Evolutionary conservation across 2,797 vertebrate genomes (phyloP).

Genomic region (Enteromius treurensis): DNA sequence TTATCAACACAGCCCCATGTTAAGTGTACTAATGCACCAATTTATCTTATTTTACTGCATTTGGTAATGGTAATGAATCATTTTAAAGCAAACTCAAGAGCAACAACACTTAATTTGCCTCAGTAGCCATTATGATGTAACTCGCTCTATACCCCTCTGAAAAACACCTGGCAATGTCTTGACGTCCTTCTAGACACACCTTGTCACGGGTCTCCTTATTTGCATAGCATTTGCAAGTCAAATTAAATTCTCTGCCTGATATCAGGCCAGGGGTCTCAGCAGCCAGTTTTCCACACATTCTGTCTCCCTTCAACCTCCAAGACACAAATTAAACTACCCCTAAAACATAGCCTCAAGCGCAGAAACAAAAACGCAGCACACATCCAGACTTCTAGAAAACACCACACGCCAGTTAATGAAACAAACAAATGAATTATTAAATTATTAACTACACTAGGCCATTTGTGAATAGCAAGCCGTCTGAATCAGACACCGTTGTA

Average conservation of each 20-base stretch:
- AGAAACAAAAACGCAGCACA: background rate
- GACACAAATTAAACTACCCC: slow-evolving; percentile 8
- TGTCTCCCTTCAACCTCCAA: slow-evolving; percentile 1
- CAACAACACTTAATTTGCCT: slow-evolving; percentile 11
- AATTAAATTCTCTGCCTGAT: slow-evolving; percentile 29
- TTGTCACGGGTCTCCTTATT: slow-evolving; percentile 34
- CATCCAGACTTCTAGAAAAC: slow-evolving; percentile 3
- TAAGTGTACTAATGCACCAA: background rate
- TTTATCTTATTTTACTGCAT: background rate
- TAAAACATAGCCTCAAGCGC: slow-evolving; percentile 32
- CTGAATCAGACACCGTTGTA: background rate
- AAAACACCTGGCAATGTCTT: slow-evolving; percentile 41
- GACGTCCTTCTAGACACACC: slow-evolving; percentile 26
- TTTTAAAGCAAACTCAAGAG: background rate
- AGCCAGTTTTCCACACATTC: slow-evolving; percentile 4
- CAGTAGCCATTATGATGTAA: slow-evolving; percentile 14
- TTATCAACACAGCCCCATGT: background rate
- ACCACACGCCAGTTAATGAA: slow-evolving; percentile 1
- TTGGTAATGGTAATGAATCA: background rate
- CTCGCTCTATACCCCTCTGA: background rate
- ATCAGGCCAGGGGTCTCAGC: slow-evolving; percentile 36
- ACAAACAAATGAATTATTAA: background rate
- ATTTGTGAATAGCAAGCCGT: background rate
- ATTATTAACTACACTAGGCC: slow-evolving; percentile 5
- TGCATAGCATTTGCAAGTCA: slow-evolving; percentile 48